Evolutionary conservation across 2,888 invertebrate species (phyloP).

Genomic region (Atethmia centrago): DNA sequence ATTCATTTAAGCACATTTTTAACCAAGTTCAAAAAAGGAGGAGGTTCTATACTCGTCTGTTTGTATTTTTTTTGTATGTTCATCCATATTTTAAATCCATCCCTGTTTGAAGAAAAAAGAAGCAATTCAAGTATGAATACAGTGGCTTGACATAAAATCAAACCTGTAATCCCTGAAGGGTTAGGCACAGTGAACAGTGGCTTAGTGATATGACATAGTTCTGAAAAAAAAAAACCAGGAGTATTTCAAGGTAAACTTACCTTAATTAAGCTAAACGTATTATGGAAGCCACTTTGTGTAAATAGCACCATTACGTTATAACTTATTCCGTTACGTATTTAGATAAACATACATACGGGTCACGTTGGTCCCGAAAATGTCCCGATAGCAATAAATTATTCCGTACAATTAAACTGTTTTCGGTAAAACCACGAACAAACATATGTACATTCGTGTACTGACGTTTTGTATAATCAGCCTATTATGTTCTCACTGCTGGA

Average conservation of each 20-base stretch:
- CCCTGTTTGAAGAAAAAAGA: no score
- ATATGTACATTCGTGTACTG: conserved; percentile 14
- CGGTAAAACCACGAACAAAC: conserved; percentile 37
- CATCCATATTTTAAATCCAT: no score
- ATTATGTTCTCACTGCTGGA: no score
- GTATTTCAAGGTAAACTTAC: neutral
- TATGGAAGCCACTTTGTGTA: neutral
- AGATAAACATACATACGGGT: conserved; percentile 20
- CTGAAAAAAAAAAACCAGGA: neutral
- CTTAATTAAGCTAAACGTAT: conserved; percentile 23
- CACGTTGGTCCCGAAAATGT: conserved; percentile 16
- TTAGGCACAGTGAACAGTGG: neutral
- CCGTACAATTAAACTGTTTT: conserved; percentile 52
- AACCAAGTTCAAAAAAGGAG: no score
- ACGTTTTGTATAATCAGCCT: no score
- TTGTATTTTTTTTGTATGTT: no score
- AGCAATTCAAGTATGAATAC: neutral
- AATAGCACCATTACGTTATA: conserved; percentile 10
- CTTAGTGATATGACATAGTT: neutral
- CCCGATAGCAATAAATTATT: conserved; percentile 45
- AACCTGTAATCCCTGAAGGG: no score
- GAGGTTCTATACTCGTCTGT: no score
- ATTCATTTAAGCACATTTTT: no score
- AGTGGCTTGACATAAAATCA: neutral
- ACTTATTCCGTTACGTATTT: conserved; percentile 6